A percentile compares a stretch with the other conserved stretches of the same genome.
Evolutionary conservation across 2,888 invertebrate genomes (phyloP).

Genomic region (Reticulitermes lucifugus): DNA sequence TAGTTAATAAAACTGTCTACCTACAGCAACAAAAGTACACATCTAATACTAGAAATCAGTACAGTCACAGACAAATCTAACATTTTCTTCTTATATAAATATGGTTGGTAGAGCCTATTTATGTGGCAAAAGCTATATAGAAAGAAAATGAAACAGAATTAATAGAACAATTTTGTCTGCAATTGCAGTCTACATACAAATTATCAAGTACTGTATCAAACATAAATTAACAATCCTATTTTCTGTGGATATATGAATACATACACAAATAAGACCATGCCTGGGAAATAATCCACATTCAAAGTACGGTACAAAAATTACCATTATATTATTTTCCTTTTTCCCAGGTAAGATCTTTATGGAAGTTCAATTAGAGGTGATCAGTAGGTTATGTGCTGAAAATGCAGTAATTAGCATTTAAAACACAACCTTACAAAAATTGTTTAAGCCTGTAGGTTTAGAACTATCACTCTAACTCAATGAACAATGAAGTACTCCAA

Average conservation of each 20-base stretch:
- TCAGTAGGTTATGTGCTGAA: constrained; percentile 52
- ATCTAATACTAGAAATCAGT: constrained; percentile 34
- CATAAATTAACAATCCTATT: constrained; percentile 38
- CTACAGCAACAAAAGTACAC: constrained; percentile 39
- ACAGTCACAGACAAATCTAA: constrained; percentile 40
- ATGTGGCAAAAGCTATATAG: constrained; percentile 24
- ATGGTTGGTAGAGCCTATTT: neutral
- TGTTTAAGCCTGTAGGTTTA: constrained; percentile 23
- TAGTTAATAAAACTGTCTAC: constrained; percentile 27
- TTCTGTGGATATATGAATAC: constrained; percentile 14
- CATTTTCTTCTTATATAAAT: neutral
- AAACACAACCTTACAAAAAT: constrained; percentile 36
- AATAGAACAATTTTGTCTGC: constrained; percentile 27
- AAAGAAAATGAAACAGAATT: constrained; percentile 6
- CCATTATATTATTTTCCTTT: constrained; percentile 50
- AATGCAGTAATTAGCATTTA: constrained; percentile 52
- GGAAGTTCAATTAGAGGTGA: constrained; percentile 49
- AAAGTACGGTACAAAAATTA: constrained; percentile 52
- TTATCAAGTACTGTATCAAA: constrained; percentile 32
- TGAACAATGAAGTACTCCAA: constrained; percentile 26
- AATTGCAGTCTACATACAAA: constrained; percentile 33
- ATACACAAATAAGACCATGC: constrained; percentile 52
- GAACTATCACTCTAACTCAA: constrained; percentile 29
- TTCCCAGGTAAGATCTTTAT: constrained; percentile 52
- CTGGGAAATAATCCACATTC: constrained; percentile 52